These are phyloP conservation scores for Odobenus rosmarus DNA, from an alignment of 2,113 vertebrate species.

Conservation along the genomic window DNA sequence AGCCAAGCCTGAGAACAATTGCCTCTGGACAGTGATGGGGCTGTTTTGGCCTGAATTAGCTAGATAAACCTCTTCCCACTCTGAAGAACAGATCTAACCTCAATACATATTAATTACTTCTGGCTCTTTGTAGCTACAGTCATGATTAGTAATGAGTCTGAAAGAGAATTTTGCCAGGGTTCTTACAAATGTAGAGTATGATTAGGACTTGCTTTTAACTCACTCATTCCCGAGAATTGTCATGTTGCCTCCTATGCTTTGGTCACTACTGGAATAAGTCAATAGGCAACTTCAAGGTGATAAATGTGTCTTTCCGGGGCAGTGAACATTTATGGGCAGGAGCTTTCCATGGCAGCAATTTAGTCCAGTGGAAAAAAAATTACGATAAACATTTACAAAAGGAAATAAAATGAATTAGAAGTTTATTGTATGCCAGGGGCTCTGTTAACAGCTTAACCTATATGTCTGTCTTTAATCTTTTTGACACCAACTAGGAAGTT, in stretches of 20 bases:
- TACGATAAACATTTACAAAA: background rate
- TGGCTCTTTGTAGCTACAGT: background rate
- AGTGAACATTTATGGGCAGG: background rate
- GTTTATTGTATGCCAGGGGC: background rate
- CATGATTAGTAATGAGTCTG: background rate
- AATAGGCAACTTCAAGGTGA: background rate
- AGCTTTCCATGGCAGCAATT: background rate
- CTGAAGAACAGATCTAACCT: background rate
- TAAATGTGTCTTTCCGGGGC: background rate
- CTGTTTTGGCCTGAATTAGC: background rate
- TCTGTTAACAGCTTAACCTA: background rate
- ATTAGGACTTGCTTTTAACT: background rate
- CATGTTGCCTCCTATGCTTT: background rate
- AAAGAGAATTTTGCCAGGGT: background rate
- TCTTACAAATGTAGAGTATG: background rate
- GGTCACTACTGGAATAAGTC: background rate
- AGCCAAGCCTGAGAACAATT: background rate
- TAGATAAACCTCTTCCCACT: background rate
- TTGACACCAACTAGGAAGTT: background rate
- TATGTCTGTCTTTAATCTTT: background rate
- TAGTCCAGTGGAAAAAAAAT: background rate
- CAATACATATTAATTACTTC: background rate
- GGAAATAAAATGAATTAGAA: background rate
- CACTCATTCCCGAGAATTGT: background rate
- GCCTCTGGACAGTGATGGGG: background rate